A percentile compares a stretch with the other conserved stretches of the same genome.
phyloP scores from a whole-genome alignment of 2,888 invertebrate species.

The Heteropelma amictum region DNA sequence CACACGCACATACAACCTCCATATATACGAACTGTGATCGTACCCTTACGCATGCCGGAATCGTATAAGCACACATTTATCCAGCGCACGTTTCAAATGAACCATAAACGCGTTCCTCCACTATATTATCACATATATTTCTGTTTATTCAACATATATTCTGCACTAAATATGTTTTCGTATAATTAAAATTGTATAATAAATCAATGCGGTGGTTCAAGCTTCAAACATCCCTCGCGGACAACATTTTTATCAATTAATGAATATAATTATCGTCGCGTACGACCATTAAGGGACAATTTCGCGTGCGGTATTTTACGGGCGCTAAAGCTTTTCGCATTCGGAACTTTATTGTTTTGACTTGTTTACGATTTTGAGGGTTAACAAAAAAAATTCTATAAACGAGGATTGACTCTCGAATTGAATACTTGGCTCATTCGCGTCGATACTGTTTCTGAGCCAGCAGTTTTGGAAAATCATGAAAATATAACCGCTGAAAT shows the following conservation, averaged over 20 bases:
- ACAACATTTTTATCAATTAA: background rate
- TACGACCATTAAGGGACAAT: too few relatives aligned
- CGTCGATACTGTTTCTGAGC: too few relatives aligned
- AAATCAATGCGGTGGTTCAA: conserved; percentile 26
- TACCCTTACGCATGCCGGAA: conserved; percentile 25
- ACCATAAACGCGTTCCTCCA: conserved; percentile 54
- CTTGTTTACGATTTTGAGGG: too few relatives aligned
- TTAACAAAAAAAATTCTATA: too few relatives aligned
- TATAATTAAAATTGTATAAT: conserved; percentile 42
- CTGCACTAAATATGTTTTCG: background rate
- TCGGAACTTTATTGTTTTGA: too few relatives aligned
- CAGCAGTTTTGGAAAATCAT: too few relatives aligned
- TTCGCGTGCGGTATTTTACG: too few relatives aligned
- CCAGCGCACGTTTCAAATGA: conserved; percentile 51
- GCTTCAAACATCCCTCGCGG: too few relatives aligned
- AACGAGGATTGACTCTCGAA: too few relatives aligned
- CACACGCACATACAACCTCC: conserved; percentile 37
- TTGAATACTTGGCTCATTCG: too few relatives aligned
- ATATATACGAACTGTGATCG: background rate
- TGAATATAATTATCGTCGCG: background rate
- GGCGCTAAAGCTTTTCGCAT: too few relatives aligned
- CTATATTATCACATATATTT: conserved; percentile 45
- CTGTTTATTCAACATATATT: conserved; percentile 28
- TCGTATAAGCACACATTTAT: conserved; percentile 49
- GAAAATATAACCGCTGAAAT: too few relatives aligned